Evolutionary conservation across 2,113 vertebrate species (phyloP).

Genomic region (Orthonyx spaldingii): DNA sequence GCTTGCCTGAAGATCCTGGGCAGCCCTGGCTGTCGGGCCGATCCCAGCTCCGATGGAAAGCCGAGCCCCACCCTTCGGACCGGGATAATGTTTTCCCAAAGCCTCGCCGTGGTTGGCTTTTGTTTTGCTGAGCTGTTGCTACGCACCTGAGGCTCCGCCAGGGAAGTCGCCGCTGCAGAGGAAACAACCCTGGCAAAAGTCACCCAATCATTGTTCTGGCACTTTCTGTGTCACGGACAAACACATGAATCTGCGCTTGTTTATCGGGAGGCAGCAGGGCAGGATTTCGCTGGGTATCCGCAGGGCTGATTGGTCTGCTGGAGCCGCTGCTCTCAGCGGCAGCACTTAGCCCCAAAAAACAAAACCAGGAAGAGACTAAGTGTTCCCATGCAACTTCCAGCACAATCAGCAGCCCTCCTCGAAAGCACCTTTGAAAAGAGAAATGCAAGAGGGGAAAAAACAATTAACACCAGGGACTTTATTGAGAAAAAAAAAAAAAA

Average conservation of each 20-base stretch:
- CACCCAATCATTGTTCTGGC: conserved; percentile 44
- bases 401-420: conserved; percentile 65
- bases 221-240: conserved; percentile 18
- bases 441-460: conserved; percentile 54
- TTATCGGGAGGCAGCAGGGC: conserved; percentile 21
- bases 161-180: neutral
- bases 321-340: conserved; percentile 17
- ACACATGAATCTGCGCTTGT: conserved; percentile 18
- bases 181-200: conserved; percentile 24
- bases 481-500: conserved; percentile 28
- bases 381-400: conserved; percentile 68
- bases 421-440: conserved; percentile 35
- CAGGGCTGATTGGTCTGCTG: conserved; percentile 1
- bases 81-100: neutral
- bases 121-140: conserved; percentile 64
- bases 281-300: neutral
- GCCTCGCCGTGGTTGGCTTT: neutral
- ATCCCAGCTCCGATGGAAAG: neutral
- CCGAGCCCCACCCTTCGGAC: neutral
- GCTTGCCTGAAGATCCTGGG: neutral
- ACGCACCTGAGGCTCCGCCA: conserved; percentile 3
- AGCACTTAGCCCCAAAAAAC: conserved; percentile 63
- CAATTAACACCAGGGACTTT: conserved; percentile 28
- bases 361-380: conserved; percentile 85
- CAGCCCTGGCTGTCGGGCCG: neutral